These are phyloP conservation scores for Prionailurus viverrinus DNA, from an alignment of 2,113 vertebrate genomes.

Conservation along the genomic window DNA sequence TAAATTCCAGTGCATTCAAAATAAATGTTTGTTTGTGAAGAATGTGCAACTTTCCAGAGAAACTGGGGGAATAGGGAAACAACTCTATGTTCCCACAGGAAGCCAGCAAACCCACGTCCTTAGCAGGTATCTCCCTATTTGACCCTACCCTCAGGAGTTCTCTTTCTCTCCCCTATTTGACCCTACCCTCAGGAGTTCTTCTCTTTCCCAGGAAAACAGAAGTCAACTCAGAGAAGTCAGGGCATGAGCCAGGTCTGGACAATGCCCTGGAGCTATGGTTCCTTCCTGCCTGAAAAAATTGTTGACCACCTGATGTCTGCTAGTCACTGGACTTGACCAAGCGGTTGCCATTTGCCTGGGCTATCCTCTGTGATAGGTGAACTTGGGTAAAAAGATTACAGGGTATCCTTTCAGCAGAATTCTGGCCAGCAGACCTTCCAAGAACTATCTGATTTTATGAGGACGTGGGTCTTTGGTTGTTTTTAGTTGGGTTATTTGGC, in stretches of 20 bases:
- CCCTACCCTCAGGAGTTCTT: background rate
- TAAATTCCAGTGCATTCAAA: background rate
- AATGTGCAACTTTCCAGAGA: background rate
- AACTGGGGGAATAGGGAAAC: background rate
- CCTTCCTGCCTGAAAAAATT: background rate
- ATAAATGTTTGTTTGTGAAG: background rate
- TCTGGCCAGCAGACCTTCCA: too few relatives aligned
- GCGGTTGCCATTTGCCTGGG: background rate
- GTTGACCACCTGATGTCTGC: background rate
- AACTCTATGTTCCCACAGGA: background rate
- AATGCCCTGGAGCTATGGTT: too few relatives aligned
- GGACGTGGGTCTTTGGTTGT: background rate
- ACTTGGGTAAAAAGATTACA: background rate
- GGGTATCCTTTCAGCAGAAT: background rate
- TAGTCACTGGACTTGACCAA: background rate
- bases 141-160: background rate
- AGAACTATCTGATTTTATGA: background rate
- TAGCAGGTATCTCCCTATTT: background rate
- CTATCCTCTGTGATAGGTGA: background rate
- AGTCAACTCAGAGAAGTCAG: background rate
- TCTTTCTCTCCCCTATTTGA: fast-evolving
- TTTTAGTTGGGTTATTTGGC: background rate
- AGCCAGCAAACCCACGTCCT: background rate
- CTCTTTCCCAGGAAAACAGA: background rate
- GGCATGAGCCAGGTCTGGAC: background rate